Evolutionary conservation across 2,888 invertebrate genomes (phyloP), one percentile per base, ranked within the genome.

Genomic region (Drosophila suboccidentalis): DNA sequence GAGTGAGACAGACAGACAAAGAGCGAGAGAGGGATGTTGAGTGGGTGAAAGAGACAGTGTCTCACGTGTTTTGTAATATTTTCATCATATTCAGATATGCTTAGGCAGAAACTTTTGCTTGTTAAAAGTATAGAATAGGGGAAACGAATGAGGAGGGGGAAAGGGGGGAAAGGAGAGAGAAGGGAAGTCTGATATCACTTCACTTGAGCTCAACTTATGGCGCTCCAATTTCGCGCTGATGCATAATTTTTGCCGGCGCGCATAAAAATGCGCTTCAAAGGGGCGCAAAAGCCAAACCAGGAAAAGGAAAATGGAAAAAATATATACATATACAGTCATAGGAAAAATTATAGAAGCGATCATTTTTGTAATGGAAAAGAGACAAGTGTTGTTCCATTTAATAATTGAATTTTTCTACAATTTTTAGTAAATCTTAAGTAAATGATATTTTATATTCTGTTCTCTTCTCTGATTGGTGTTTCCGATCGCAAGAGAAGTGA

Each of bases 171-270:
- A 6, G 8, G n/a, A 6, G n/a, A 3, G 1, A n/a, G 36, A 4
- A 5, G 55, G 11, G 17, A 19, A 46, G 59, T 22, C 49, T 59
- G 80, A 75, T 71, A 75, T 76, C 76, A 71, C 75, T 79, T 71
- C 73, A 75, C 73, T 81, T 71, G 73, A 78, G 78, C 68, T 65
- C 77, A 86, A 89, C 89, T 86, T 86, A 86, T 86, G 81, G 70
- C 84, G 86, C 89, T 86, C 86, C 86, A 86, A 86, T 86, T 86
- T 89, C 82, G 86, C 87, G 86, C 80, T 88, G 89, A 87, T 86
- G 86, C 86, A 86, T 86, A 89, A 86, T 81, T 85, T 79, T 79
- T 65, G 62, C 74, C 68, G 74, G 64, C 65, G 76, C 78, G 85
- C 83, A 84, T 84, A 86, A 88, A 88, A 78, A 86, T 86, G 81